These are phyloP conservation scores for Acanthisitta chloris DNA, from an alignment of 2,113 vertebrate genomes.

Conservation along the genomic window DNA sequence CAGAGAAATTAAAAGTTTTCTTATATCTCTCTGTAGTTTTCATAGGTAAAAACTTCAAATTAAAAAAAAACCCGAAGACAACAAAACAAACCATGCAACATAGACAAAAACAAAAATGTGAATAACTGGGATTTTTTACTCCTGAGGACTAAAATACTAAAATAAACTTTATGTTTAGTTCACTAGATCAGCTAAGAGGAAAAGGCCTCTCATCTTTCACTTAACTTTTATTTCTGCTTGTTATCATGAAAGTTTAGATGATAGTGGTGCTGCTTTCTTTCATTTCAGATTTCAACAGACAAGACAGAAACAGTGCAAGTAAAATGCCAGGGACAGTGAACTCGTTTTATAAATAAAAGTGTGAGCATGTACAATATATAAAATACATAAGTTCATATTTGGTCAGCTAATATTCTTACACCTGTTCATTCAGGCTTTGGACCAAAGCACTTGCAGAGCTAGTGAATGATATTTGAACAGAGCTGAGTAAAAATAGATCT, in stretches of 20 bases:
- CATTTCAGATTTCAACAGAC: not conserved
- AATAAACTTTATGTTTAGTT: not conserved
- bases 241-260: not conserved
- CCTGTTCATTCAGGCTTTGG: conserved; percentile 74
- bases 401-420: conserved; percentile 59
- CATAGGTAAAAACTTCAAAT: not conserved
- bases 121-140: not conserved
- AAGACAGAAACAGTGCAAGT: not conserved
- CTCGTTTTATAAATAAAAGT: conserved; percentile 55
- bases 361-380: conserved; percentile 31
- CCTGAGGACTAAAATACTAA: not conserved
- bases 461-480: conserved; percentile 59
- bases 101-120: not conserved
- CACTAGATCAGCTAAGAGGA: not conserved
- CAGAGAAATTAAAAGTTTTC: not conserved
- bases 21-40: not conserved
- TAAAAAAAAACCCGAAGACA: not conserved
- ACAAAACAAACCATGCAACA: not conserved
- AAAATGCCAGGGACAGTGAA: not conserved
- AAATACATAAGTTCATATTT: conserved; percentile 67
- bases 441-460: conserved; percentile 60
- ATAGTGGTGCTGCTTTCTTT: not conserved
- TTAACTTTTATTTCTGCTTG: not conserved
- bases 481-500: conserved; percentile 70
- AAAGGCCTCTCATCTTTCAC: not conserved